A percentile compares a stretch with the other conserved stretches of the same genome.
phyloP scores from a whole-genome alignment of 2,888 invertebrate genomes.

The Agrotis ipsilon region DNA sequence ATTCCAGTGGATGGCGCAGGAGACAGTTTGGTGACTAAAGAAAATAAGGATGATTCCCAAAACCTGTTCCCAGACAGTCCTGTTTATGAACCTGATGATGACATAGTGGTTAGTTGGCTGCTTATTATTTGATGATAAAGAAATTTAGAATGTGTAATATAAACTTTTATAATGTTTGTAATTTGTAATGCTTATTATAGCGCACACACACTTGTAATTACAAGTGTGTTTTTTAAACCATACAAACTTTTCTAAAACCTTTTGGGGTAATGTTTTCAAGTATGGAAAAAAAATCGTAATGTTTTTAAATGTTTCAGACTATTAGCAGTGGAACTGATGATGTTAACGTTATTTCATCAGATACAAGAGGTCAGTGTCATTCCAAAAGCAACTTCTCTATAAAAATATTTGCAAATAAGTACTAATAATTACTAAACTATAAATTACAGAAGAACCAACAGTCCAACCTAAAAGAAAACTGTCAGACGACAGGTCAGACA shows the following conservation, averaged over 20 bases:
- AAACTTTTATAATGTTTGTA: background rate
- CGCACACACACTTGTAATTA: no score
- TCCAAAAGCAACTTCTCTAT: background rate
- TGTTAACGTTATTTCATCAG: slow-evolving; percentile 42
- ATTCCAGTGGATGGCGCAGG: slow-evolving; percentile 24
- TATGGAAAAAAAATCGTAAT: background rate
- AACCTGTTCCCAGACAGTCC: slow-evolving; percentile 86
- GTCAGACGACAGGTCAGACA: slow-evolving; percentile 74
- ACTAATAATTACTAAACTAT: background rate
- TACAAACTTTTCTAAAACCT: background rate
- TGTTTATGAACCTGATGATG: slow-evolving; percentile 86
- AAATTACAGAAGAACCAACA: slow-evolving; percentile 74
- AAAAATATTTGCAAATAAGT: background rate
- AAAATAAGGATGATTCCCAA: slow-evolving; percentile 75
- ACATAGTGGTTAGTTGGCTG: slow-evolving; percentile 63
- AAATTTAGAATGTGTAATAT: background rate
- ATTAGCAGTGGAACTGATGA: slow-evolving; percentile 60
- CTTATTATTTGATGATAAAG: background rate
- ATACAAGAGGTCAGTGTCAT: slow-evolving; percentile 69
- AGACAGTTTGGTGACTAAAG: slow-evolving; percentile 36
- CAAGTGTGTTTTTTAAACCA: no score
- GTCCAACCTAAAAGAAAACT: slow-evolving; percentile 81
- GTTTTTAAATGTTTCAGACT: slow-evolving; percentile 33
- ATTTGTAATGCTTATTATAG: slow-evolving; percentile 2
- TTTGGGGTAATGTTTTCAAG: background rate